Conservation (phyloP, 1,140 invertebrate species). For the Drosophila malerkotliana region DNA sequence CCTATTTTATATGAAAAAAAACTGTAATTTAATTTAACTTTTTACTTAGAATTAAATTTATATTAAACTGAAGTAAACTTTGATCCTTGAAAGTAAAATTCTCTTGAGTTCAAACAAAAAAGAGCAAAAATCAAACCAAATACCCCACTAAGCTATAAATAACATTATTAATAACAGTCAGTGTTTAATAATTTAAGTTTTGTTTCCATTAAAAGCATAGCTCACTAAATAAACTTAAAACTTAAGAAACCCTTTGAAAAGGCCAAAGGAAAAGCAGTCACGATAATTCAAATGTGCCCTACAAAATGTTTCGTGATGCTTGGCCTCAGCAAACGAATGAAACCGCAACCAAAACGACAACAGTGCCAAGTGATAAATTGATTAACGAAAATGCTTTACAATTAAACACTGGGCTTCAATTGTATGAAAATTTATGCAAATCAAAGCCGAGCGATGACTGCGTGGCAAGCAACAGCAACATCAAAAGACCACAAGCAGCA, state of each 20-base stretch:
- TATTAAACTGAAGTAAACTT: too few species aligned
- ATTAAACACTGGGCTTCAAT: conserved; percentile 68
- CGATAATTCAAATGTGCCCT: conserved; percentile 57
- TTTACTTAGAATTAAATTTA: too few species aligned
- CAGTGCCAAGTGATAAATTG: conserved; percentile 48
- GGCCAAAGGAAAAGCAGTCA: background rate
- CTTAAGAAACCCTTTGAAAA: background rate
- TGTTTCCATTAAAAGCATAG: background rate
- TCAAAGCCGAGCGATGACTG: conserved; percentile 69
- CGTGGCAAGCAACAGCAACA: conserved; percentile 61
- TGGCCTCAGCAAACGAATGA: conserved; percentile 51
- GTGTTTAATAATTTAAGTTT: background rate
- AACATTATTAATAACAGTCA: too few species aligned
- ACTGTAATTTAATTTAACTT: too few species aligned
- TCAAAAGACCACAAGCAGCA: conserved; percentile 47
- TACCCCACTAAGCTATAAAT: too few species aligned
- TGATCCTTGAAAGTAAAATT: too few species aligned
- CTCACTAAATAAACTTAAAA: background rate
- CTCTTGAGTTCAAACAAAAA: too few species aligned
- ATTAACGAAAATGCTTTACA: conserved; percentile 62
- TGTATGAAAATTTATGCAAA: conserved; percentile 79
- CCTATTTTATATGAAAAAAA: too few species aligned
- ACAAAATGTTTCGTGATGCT: conserved; percentile 73
- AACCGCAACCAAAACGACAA: conserved; percentile 39
- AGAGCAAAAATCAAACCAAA: too few species aligned